These are phyloP conservation scores for Eremobia ochroleuca DNA, from an alignment of 2,888 invertebrate genomes.

Conservation along the genomic window DNA sequence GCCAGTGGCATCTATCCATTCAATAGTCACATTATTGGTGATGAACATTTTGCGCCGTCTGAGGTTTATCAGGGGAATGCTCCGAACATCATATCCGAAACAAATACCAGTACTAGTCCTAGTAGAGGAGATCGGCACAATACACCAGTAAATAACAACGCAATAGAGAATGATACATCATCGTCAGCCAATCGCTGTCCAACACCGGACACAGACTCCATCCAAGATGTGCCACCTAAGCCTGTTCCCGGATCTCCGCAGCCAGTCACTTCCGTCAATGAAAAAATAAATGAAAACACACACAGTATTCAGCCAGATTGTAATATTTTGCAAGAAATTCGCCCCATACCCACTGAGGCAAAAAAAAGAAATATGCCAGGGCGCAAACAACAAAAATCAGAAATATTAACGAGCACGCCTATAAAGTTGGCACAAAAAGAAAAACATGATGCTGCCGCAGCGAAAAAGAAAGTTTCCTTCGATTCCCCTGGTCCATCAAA, in stretches of 20 bases:
- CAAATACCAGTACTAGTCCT: not conserved
- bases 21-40: slow-evolving; percentile 37
- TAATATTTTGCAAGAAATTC: slow-evolving; percentile 14
- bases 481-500: slow-evolving; percentile 18
- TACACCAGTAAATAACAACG: not conserved
- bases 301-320: not conserved
- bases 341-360: slow-evolving; percentile 4
- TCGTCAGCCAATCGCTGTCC: slow-evolving; percentile 10
- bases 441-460: slow-evolving; percentile 12
- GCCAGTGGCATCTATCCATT: slow-evolving; percentile 61
- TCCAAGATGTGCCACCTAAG: not conserved
- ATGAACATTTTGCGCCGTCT: slow-evolving; percentile 24
- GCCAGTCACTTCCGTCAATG: not conserved
- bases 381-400: slow-evolving; percentile 19
- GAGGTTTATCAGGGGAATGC: slow-evolving; percentile 7
- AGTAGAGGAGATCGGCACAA: not conserved
- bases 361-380: slow-evolving; percentile 9
- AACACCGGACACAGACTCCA: not conserved
- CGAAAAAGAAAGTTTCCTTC: not conserved
- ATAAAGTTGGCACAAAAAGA: slow-evolving; percentile 3
- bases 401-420: slow-evolving; percentile 21
- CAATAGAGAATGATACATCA: not conserved
- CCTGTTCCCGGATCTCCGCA: not conserved
- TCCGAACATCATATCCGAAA: slow-evolving; percentile 9
- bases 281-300: slow-evolving; percentile 1